Evolutionary conservation across 2,888 invertebrate genomes (phyloP).

Genomic region (Trichogramma evanescens): DNA sequence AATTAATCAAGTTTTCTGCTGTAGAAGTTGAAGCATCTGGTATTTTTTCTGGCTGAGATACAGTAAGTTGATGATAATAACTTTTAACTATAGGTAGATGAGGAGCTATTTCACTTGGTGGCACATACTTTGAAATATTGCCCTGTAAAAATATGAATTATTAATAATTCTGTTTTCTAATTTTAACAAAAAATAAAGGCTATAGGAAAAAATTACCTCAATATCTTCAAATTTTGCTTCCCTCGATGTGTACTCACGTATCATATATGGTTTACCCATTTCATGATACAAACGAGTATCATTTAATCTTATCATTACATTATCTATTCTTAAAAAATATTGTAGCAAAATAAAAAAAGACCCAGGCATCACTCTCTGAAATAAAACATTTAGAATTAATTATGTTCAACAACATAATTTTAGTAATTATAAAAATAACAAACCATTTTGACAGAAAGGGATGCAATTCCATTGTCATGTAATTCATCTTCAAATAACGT

Average conservation of each 20-base stretch:
- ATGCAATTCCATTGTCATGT: conserved; percentile 94
- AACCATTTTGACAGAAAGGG: conserved; percentile 88
- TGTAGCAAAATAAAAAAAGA: conserved; percentile 85
- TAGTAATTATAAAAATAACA: conserved; percentile 36
- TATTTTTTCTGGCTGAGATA: conserved; percentile 16
- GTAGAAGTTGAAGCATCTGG: neutral
- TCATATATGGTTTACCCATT: conserved; percentile 66
- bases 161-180: conserved; percentile 6
- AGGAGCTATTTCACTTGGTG: conserved; percentile 63
- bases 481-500: conserved; percentile 96
- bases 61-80: conserved; percentile 47
- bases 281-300: conserved; percentile 84
- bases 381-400: conserved; percentile 18
- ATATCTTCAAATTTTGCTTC: conserved; percentile 68
- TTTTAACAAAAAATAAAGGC: neutral
- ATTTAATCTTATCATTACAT: conserved; percentile 78
- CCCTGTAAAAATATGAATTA: neutral
- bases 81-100: conserved; percentile 56
- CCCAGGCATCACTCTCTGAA: conserved; percentile 90
- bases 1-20: neutral
- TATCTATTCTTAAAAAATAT: conserved; percentile 90
- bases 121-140: conserved; percentile 47
- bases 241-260: conserved; percentile 75
- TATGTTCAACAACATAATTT: neutral
- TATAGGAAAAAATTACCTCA: conserved; percentile 48